Conservation (phyloP, 1,140 invertebrate genomes). For the Drosophila suzukii region DNA sequence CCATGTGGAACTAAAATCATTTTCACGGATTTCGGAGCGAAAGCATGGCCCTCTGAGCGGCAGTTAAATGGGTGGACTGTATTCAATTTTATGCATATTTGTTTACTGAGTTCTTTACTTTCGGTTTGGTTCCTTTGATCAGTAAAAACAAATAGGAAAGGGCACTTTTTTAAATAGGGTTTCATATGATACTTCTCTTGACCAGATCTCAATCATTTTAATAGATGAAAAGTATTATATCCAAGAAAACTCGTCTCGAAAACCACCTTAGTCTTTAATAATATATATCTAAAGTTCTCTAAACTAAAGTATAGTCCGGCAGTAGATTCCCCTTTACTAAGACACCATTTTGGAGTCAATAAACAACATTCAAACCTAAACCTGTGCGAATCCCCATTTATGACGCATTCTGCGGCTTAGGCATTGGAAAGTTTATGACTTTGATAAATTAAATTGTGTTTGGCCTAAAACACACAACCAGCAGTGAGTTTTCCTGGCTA, state of each 20-base stretch:
- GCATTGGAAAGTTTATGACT: constrained; percentile 77
- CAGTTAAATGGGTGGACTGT: constrained; percentile 1
- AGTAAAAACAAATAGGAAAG: neutral
- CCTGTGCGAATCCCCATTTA: constrained; percentile 39
- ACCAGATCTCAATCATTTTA: too few species aligned
- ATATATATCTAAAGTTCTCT: neutral
- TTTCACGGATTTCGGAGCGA: constrained; percentile 36
- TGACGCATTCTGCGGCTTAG: constrained; percentile 59
- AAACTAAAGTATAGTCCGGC: neutral
- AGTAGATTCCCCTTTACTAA: neutral
- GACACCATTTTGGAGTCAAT: constrained; percentile 20
- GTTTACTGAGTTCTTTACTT: constrained; percentile 15
- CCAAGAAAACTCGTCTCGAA: too few species aligned
- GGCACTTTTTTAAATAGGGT: neutral
- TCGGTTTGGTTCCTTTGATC: neutral
- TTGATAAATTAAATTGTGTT: constrained; percentile 80
- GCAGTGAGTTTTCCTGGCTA: neutral
- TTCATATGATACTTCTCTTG: neutral
- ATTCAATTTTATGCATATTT: constrained; percentile 23
- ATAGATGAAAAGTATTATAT: neutral
- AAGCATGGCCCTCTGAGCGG: neutral
- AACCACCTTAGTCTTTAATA: neutral
- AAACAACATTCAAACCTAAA: constrained; percentile 33
- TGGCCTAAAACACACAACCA: constrained; percentile 22
- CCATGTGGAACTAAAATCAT: constrained; percentile 36